Conservation (phyloP, 2,888 invertebrate species). For the Carpatolechia fugitivella region DNA sequence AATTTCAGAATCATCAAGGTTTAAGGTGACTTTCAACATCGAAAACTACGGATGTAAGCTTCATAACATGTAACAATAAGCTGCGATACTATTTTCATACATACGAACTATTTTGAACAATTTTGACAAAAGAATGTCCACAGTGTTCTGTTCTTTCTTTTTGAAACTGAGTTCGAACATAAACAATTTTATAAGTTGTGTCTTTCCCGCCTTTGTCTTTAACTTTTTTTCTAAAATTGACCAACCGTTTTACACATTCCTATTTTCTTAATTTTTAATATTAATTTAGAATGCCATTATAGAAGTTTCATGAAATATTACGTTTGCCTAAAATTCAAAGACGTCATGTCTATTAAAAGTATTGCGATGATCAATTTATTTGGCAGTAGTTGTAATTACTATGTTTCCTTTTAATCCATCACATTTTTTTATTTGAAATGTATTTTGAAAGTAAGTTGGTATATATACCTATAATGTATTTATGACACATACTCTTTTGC, state of each 20-base stretch:
- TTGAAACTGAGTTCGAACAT: not conserved
- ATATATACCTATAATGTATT: too few species aligned
- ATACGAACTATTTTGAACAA: slow-evolving; percentile 8
- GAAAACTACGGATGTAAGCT: slow-evolving; percentile 60
- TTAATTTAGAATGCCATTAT: slow-evolving; percentile 57
- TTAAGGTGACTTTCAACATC: slow-evolving; percentile 43
- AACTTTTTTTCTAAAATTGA: slow-evolving; percentile 57
- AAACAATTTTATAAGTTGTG: slow-evolving; percentile 6
- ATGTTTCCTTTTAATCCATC: slow-evolving; percentile 27
- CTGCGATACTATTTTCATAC: slow-evolving; percentile 25
- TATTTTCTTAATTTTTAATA: slow-evolving; percentile 36
- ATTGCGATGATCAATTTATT: slow-evolving; percentile 33
- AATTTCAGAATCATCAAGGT: slow-evolving; percentile 49
- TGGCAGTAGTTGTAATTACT: slow-evolving; percentile 45
- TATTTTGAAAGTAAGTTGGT: too few species aligned
- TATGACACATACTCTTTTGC: not conserved
- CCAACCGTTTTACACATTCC: slow-evolving; percentile 39
- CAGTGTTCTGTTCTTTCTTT: not conserved
- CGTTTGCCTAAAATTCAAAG: too few species aligned
- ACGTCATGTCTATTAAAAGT: not conserved
- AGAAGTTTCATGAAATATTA: not conserved
- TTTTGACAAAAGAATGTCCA: not conserved
- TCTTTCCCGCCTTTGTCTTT: not conserved
- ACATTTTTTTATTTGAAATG: not conserved
- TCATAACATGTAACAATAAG: slow-evolving; percentile 63